Percentiles rank a stretch among this genome's conserved stretches.
These are phyloP conservation scores for Lydus trimaculatus DNA, from an alignment of 2,888 invertebrate genomes.

Conservation along the genomic window DNA sequence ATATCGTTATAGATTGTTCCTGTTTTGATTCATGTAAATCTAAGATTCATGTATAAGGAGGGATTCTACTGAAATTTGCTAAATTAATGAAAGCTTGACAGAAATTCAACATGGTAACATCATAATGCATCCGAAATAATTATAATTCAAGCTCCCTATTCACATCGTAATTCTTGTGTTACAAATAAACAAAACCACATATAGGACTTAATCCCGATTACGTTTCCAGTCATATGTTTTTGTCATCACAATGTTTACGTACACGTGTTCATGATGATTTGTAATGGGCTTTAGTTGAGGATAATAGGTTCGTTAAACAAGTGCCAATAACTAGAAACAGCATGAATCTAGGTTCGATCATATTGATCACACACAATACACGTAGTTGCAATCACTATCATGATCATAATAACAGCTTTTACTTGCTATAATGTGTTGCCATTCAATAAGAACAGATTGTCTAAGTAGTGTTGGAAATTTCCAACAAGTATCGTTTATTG, in stretches of 20 bases:
- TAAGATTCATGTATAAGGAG: too few relatives aligned
- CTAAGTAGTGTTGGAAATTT: background rate
- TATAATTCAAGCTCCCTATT: background rate
- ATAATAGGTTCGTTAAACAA: background rate
- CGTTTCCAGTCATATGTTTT: background rate
- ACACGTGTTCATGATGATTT: background rate
- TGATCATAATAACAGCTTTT: background rate
- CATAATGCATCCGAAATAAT: background rate
- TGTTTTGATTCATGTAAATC: too few relatives aligned
- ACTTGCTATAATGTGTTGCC: background rate
- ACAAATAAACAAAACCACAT: background rate
- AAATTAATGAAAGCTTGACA: too few relatives aligned
- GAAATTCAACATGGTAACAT: too few relatives aligned
- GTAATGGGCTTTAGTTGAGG: background rate
- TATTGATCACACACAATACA: background rate
- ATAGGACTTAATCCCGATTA: background rate
- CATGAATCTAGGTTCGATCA: background rate
- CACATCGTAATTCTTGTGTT: background rate
- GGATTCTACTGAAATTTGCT: too few relatives aligned
- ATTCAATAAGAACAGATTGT: constrained; percentile 7
- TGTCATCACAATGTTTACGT: background rate
- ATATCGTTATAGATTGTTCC: too few relatives aligned
- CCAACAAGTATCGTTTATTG: background rate
- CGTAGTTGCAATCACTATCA: background rate
- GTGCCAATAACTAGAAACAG: background rate